phyloP scores from a whole-genome alignment of 2,888 invertebrate genomes.

The Hedya salicella region DNA sequence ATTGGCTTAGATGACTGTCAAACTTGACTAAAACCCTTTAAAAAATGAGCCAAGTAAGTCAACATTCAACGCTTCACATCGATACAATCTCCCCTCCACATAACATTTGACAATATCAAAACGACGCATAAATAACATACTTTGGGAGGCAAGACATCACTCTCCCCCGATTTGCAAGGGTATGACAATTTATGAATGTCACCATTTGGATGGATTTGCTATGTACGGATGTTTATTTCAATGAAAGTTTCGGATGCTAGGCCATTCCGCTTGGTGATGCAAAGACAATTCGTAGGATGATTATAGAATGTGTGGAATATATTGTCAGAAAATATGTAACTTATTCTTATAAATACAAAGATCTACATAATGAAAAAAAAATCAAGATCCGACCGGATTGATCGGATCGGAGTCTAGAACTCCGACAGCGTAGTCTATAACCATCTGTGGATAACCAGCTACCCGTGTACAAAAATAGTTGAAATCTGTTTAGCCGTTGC shows the following conservation, averaged over 20 bases:
- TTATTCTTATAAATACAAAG: too few relatives aligned
- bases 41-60: conserved; percentile 25
- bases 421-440: too few relatives aligned
- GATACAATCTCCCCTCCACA: conserved; percentile 44
- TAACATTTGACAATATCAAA: conserved; percentile 56
- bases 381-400: too few relatives aligned
- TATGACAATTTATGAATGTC: conserved; percentile 51
- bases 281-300: background rate
- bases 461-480: too few relatives aligned
- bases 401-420: too few relatives aligned
- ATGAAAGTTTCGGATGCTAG: conserved; percentile 18
- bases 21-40: background rate
- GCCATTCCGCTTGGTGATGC: background rate
- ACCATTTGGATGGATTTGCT: conserved; percentile 44
- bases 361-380: too few relatives aligned
- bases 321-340: too few relatives aligned
- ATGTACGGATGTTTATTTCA: conserved; percentile 37
- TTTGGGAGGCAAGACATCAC: conserved; percentile 51
- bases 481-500: too few relatives aligned
- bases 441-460: too few relatives aligned
- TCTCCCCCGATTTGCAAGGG: conserved; percentile 51
- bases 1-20: background rate
- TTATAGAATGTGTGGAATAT: background rate
- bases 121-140: conserved; percentile 54
- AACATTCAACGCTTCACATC: conserved; percentile 35